These are phyloP conservation scores for Ammodytes dubius DNA, from an alignment of 2,113 vertebrate genomes.

Conservation along the genomic window DNA sequence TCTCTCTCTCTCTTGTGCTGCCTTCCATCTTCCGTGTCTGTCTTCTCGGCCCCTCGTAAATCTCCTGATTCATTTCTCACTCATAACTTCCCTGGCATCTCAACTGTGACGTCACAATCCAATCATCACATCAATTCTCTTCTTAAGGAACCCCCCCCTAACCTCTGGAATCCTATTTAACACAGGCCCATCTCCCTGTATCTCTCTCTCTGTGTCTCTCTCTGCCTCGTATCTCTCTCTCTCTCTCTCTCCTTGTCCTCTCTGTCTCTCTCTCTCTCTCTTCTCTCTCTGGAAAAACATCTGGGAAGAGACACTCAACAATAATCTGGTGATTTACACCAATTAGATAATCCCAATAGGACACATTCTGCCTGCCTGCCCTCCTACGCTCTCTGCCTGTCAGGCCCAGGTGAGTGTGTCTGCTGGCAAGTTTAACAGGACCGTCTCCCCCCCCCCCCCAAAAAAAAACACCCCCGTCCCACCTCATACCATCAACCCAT, in stretches of 20 bases:
- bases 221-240: too few species aligned
- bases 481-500: conserved; percentile 40
- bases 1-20: conserved; percentile 4
- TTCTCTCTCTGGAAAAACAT: conserved; percentile 71
- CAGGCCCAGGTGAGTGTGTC: conserved; percentile 72
- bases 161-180: conserved; percentile 38
- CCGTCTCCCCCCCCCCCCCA: conserved; percentile 65
- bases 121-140: conserved; percentile 1
- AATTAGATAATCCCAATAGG: conserved; percentile 76
- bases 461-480: not conserved
- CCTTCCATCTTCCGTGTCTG: not conserved
- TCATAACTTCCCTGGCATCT: conserved; percentile 39
- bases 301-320: conserved; percentile 54
- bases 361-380: conserved; percentile 70
- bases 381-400: conserved; percentile 62
- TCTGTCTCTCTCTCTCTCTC: too few species aligned
- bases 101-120: conserved; percentile 53
- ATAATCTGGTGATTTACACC: conserved; percentile 70
- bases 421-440: conserved; percentile 73
- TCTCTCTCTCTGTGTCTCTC: too few species aligned
- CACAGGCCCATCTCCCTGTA: conserved; percentile 20
- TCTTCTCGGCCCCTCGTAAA: not conserved
- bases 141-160: conserved; percentile 33
- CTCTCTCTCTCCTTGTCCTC: too few species aligned
- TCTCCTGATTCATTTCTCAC: conserved; percentile 50